Evolutionary conservation across 1,140 invertebrate genomes (phyloP), one percentile per base, ranked within the genome.

Genomic region (Zaprionus camerounensis): DNA sequence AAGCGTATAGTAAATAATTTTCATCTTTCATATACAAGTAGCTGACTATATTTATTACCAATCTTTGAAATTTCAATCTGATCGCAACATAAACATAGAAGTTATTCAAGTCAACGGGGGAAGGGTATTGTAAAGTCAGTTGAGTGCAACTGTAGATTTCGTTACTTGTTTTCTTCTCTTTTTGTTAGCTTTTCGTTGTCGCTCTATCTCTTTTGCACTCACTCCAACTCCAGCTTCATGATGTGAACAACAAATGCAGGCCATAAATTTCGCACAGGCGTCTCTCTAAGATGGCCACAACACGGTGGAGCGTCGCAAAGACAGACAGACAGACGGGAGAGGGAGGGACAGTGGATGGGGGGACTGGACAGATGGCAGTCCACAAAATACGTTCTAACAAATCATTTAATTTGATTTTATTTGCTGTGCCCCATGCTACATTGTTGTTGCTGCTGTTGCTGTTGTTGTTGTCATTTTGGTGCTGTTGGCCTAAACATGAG

Each of bases 331-430:
- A 5, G 20, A 53, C 31, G 22, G 9, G 56, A 12, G 20, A 2
- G 9, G 6, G 5, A 4, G 65, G 26, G 34, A 20, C 38, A 5
- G 12, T 13, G 7, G 17, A 22, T 5, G n/a, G 1, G 5, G 38
- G 24, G 11, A 15, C 12, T 34, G n/a, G 26, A 46, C 59, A 44
- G 28, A 63, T 58, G 69, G 66, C 66, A 70, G 58, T 13, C 20
- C 34, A 53, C 63, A 63, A 75, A 75, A 83, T 53, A 65, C 53
- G 62, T 51, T 65, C 57, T 59, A 80, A 56, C 64, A 69, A 66
- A 81, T 69, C 55, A 81, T 79, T 85, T 78, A 67, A 76, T 85
- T 75, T 85, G 49, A 59, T 63, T 75, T 84, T 71, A 56, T 84
- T 77, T 77, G 46, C 70, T 70, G 62, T 73, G 67, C 28, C 22